These are phyloP conservation scores for Mycteria americana DNA, from an alignment of 2,797 vertebrate genomes.

Conservation along the genomic window DNA sequence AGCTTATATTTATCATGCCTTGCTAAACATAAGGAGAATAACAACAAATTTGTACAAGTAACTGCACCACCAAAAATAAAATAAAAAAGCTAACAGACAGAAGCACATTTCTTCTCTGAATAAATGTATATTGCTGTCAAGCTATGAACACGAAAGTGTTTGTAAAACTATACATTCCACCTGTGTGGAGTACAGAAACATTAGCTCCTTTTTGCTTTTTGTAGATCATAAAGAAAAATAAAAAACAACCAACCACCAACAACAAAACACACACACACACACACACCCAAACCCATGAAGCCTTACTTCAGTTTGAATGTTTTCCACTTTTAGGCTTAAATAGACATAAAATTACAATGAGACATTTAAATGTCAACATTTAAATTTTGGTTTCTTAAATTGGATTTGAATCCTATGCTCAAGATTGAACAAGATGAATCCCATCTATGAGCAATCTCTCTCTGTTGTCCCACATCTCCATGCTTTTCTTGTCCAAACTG, in stretches of 20 bases:
- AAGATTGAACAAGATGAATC: neutral
- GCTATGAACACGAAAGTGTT: neutral
- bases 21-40: neutral
- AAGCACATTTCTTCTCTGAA: neutral
- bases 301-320: neutral
- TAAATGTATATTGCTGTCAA: neutral
- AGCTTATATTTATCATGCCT: neutral
- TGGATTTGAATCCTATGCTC: neutral
- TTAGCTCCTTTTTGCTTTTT: rapidly evolving
- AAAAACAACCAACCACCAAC: neutral
- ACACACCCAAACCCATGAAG: neutral
- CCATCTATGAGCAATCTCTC: neutral
- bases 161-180: neutral
- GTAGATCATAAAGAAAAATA: neutral
- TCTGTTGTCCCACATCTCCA: neutral
- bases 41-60: neutral
- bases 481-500: neutral
- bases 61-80: neutral
- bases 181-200: neutral
- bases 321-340: neutral
- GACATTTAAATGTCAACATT: neutral
- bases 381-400: neutral
- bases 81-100: neutral
- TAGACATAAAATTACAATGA: neutral
- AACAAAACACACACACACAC: no score